Evolutionary conservation across 2,888 invertebrate genomes (phyloP).

Genomic region (Archips xylosteana): DNA sequence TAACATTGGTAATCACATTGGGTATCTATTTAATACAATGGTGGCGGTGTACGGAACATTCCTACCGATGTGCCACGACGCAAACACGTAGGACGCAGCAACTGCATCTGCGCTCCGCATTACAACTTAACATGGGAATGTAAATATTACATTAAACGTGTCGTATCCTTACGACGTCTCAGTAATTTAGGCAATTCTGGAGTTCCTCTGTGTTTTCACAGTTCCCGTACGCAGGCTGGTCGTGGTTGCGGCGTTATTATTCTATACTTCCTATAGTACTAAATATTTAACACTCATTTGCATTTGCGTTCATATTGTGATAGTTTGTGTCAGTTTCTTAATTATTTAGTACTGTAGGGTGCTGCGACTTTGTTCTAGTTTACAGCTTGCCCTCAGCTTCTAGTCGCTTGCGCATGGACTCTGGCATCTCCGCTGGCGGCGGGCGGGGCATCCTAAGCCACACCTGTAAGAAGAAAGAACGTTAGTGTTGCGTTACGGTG

Average conservation of each 20-base stretch:
- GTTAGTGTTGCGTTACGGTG: background rate
- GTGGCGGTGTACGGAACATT: slow-evolving; percentile 1
- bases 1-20: slow-evolving; percentile 44
- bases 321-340: background rate
- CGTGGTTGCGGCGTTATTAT: slow-evolving; percentile 15
- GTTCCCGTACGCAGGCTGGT: background rate
- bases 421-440: slow-evolving; percentile 98
- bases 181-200: background rate
- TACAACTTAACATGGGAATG: slow-evolving; percentile 9
- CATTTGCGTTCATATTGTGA: background rate
- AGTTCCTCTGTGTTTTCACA: background rate
- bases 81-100: background rate
- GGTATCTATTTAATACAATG: slow-evolving; percentile 42
- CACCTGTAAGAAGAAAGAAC: slow-evolving; percentile 68
- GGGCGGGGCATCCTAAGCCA: slow-evolving; percentile 95
- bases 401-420: slow-evolving; percentile 92
- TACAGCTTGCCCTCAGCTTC: slow-evolving; percentile 73
- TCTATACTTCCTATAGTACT: slow-evolving; percentile 26
- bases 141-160: background rate
- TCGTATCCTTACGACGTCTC: background rate
- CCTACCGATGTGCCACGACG: background rate
- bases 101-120: background rate
- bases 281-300: slow-evolving; percentile 6
- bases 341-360: slow-evolving; percentile 31
- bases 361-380: slow-evolving; percentile 30